Evolutionary conservation across 2,113 vertebrate species (phyloP).

Genomic region (Odontesthes bonariensis): DNA sequence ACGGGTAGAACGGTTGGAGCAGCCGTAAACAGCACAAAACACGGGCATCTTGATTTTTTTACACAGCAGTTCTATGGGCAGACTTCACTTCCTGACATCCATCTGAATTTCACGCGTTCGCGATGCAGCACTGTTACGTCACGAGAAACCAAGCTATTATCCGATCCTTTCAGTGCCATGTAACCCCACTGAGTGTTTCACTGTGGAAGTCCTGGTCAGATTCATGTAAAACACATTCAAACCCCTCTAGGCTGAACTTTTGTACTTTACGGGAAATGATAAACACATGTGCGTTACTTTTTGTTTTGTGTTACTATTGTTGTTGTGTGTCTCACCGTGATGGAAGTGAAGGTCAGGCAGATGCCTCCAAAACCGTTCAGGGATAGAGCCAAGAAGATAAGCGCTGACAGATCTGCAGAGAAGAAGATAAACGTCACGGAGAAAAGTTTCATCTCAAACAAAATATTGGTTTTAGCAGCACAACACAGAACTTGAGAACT

Average conservation of each 20-base stretch:
- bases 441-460: background rate
- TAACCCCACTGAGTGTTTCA: no score
- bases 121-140: no score
- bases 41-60: no score
- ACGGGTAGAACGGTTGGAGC: no score
- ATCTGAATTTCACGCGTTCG: no score
- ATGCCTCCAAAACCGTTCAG: slow-evolving; percentile 93
- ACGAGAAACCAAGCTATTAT: no score
- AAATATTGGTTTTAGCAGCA: background rate
- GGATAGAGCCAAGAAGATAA: slow-evolving; percentile 91
- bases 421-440: slow-evolving; percentile 9
- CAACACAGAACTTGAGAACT: background rate
- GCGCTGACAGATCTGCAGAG: slow-evolving; percentile 83
- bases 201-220: background rate
- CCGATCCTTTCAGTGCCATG: no score
- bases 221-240: background rate
- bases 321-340: slow-evolving; percentile 86
- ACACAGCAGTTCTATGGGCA: no score
- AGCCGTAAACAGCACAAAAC: no score
- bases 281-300: background rate
- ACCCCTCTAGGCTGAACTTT: background rate
- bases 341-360: slow-evolving; percentile 93
- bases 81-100: no score
- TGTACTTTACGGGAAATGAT: no score
- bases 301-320: background rate